phyloP scores from a whole-genome alignment of 2,797 vertebrate species.

The Sebastes jordani region DNA sequence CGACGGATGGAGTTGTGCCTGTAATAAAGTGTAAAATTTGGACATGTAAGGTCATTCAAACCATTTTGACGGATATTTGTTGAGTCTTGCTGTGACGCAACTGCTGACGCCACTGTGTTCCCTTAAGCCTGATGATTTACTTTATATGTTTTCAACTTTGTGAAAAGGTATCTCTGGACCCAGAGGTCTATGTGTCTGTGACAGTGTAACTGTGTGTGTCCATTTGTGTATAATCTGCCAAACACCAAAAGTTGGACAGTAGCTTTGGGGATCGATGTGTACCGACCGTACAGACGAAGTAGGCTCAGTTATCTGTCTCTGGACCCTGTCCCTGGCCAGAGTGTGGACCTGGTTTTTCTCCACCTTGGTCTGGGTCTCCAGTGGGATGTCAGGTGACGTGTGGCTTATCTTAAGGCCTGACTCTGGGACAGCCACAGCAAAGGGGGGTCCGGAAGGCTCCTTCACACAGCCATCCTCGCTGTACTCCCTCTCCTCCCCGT shows the following conservation, averaged over 20 bases:
- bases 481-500: conserved; percentile 91
- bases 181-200: background rate
- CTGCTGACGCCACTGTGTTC: background rate
- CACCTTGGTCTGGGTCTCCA: conserved; percentile 86
- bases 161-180: background rate
- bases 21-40: conserved; percentile 19
- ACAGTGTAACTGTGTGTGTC: background rate
- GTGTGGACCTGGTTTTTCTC: conserved; percentile 88
- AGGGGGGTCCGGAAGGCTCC: conserved; percentile 73
- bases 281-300: conserved; percentile 91
- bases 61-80: background rate
- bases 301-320: conserved; percentile 95
- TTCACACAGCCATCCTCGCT: conserved; percentile 89
- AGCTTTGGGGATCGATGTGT: conserved; percentile 4
- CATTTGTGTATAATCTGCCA: background rate
- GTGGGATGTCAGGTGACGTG: conserved; percentile 94
- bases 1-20: conserved; percentile 97
- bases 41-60: background rate
- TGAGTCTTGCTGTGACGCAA: background rate
- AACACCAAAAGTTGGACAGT: background rate
- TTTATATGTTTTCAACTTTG: background rate
- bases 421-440: conserved; percentile 77
- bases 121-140: background rate
- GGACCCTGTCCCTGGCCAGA: conserved; percentile 84
- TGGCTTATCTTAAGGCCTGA: conserved; percentile 98